Base-by-base conservation (phyloP, 2,113 vertebrate genomes). In the Myodes glareolus region DNA sequence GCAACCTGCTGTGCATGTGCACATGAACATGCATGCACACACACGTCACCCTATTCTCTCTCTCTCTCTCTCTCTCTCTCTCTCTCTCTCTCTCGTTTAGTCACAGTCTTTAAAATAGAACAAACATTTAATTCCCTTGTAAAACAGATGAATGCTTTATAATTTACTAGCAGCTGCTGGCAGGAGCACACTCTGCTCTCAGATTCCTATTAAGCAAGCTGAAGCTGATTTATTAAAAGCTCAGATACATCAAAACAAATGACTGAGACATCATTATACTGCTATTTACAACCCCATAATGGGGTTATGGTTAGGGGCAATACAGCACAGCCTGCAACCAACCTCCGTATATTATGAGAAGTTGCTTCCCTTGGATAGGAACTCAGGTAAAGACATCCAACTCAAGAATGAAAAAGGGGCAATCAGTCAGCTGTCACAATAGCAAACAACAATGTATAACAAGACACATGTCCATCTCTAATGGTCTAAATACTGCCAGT, bases 151-250 rank as follows among this genome's bases (percentile, higher is more conserved):
- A 98, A 98, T 98, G 98, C 98, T 97, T 98, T 98, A 97, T 98
- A 99, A 99, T 99, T 99, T 98, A 98, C 98, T 97, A 98, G 98
- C 98, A 98, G 98, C 98, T 98, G 98, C 98, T 98, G 98, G 98
- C 98, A 98, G 98, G 94, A 97, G 98, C 33, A 78, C 75, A 80
- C 98, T 95, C 97, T 96, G 42, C 97, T 98, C 98, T 98, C 98
- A 98, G 98, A 98, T 98, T 98, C 98, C 98, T 98, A 99, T 99
- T 99, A 99, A 98, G 98, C 96, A 98, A 98, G 98, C 97, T 97
- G 97, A 97, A 97, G 98, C 97, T 99, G 98, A 99, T 99, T 98
- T 99, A 99, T 99, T 98, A 98, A 98, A 98, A 98, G 98, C 98
- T 98, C 94, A 52, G 98, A 98, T 98, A 98, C 98, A 98, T 98